Conservation (phyloP, 2,113 vertebrate genomes). For the Tachysurus vachellii region DNA sequence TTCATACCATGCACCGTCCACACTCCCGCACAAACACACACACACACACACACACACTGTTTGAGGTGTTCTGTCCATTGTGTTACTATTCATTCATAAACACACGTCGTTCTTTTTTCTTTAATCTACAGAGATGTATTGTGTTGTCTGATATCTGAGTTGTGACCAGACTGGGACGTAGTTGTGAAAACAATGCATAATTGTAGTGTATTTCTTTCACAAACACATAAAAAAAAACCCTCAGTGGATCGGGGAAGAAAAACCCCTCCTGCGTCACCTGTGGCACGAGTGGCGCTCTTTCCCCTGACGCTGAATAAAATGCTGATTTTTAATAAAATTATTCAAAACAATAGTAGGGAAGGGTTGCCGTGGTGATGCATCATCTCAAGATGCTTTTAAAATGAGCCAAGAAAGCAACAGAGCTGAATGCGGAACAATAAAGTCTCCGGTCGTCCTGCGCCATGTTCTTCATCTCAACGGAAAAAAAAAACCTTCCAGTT, state of each 20-base stretch:
- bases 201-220: background rate
- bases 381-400: background rate
- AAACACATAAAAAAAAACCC: background rate
- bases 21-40: slow-evolving; percentile 1
- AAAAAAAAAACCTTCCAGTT: slow-evolving; percentile 40
- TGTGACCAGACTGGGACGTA: background rate
- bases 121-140: slow-evolving; percentile 4
- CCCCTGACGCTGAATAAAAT: slow-evolving; percentile 1
- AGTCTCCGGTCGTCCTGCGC: slow-evolving; percentile 12
- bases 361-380: slow-evolving; percentile 33
- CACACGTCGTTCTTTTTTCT: background rate
- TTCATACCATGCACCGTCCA: slow-evolving; percentile 17
- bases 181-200: slow-evolving; percentile 18
- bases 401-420: background rate
- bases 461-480: slow-evolving; percentile 9
- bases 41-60: background rate
- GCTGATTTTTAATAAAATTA: slow-evolving; percentile 44
- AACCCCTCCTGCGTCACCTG: slow-evolving; percentile 17
- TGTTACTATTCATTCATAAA: background rate
- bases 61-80: background rate
- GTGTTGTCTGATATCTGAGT: slow-evolving; percentile 2
- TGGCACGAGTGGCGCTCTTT: background rate
- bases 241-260: background rate
- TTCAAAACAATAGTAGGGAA: slow-evolving; percentile 23
- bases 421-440: slow-evolving; percentile 30